Base-by-base conservation (phyloP, 2,888 invertebrate species). In the Ariolimax columbianus region DNA sequence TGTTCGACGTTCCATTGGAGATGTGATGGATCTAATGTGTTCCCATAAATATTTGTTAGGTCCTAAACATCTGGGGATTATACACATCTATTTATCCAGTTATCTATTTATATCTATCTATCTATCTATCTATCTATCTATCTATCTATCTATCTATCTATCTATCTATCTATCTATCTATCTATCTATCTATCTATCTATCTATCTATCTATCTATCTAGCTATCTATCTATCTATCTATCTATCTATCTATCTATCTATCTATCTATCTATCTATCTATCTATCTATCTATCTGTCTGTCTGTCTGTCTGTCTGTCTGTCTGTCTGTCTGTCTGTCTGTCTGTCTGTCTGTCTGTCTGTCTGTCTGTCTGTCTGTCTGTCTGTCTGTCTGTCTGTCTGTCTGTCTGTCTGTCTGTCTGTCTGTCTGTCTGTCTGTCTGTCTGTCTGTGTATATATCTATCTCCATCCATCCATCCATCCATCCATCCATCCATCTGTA, bases 271-370 rank as follows among this genome's bases (percentile, higher is more conserved):
- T 79, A n/a, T 79, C 79, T 66, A 11, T 63, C 63, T 26, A 30
- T 66, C 79, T 40, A n/a, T n/a, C n/a, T n/a, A n/a, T n/a, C n/a
- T n/a, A n/a, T n/a, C n/a, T n/a, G n/a, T n/a, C n/a, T n/a, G n/a
- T 63, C 63, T 40, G 26, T 79, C 23, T 79, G 9, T 66, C 40
- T 66, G 17, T 79, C 59, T 63, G 38, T 66, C 33, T 38, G 36
- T 79, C 59, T 38, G 59, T 79, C 63, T 38, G 33, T 59, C 38
- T 38, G n/a, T 66, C 63, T 26, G 38, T 79, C 59, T 36, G 38
- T 79, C 38, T 63, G 40, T 79, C 79, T 33, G 59, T 63, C 59
- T 36, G 47, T 79, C 30, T 33, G n/a, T 79, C 63, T 33, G n/a
- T 66, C 63, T 26, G 38, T 79, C 59, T 7, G 38, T 79, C 38